Conservation (phyloP, 2,888 invertebrate genomes). For the Hypselothyrea guttata region DNA sequence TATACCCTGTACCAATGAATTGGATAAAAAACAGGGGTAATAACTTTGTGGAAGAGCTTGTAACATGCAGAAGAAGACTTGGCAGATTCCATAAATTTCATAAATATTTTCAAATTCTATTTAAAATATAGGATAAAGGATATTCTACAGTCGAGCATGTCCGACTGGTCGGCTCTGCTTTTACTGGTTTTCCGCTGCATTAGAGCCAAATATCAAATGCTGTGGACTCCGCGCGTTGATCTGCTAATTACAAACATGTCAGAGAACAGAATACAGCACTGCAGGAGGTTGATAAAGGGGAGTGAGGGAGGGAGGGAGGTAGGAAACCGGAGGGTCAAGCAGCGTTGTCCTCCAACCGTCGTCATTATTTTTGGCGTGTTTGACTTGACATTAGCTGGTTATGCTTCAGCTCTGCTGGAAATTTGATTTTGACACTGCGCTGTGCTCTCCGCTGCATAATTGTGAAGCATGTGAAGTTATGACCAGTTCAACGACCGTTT, state of each 20-base stretch:
- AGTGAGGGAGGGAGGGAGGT: too few relatives aligned
- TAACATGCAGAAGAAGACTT: too few relatives aligned
- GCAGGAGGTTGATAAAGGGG: too few relatives aligned
- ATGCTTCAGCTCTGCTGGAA: slow-evolving; percentile 36
- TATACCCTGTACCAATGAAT: too few relatives aligned
- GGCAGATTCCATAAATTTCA: too few relatives aligned
- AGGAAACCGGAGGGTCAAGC: too few relatives aligned
- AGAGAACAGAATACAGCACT: slow-evolving; percentile 25
- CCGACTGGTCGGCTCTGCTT: too few relatives aligned
- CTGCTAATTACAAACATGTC: slow-evolving; percentile 73
- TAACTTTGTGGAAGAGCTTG: too few relatives aligned
- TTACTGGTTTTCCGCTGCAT: slow-evolving; percentile 12
- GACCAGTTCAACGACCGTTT: slow-evolving; percentile 48
- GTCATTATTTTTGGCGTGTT: slow-evolving; percentile 16
- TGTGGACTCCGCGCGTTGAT: slow-evolving; percentile 22
- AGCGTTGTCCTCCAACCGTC: not conserved
- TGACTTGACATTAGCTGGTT: slow-evolving; percentile 15
- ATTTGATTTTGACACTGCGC: slow-evolving; percentile 61
- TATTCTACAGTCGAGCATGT: too few relatives aligned
- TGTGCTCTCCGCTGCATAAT: slow-evolving; percentile 28
- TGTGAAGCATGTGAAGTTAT: slow-evolving; percentile 32
- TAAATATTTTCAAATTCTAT: too few relatives aligned
- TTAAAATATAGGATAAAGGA: too few relatives aligned
- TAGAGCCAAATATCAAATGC: slow-evolving; percentile 26
- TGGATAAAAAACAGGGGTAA: too few relatives aligned